phyloP scores from a whole-genome alignment of 2,888 invertebrate species.

The Melanostoma mellinum region DNA sequence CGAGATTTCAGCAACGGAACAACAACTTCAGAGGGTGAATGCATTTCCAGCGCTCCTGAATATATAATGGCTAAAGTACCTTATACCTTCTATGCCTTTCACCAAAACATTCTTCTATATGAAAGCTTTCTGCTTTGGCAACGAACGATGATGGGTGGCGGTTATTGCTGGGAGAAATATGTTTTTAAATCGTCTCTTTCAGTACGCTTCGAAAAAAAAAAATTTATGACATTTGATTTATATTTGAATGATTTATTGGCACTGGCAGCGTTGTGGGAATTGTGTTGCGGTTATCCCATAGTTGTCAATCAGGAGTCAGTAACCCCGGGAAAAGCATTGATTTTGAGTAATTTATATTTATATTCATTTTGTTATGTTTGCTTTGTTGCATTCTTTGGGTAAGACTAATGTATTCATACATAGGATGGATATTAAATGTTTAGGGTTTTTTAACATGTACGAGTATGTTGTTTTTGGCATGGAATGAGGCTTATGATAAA shows the following conservation, averaged over 20 bases:
- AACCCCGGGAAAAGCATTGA: constrained; percentile 24
- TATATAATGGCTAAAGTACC: constrained; percentile 38
- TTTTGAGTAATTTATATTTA: constrained; percentile 46
- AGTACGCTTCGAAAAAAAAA: neutral
- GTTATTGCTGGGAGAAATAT: neutral
- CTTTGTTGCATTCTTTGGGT: no score
- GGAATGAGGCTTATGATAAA: no score
- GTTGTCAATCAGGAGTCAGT: constrained; percentile 49
- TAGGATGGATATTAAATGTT: no score
- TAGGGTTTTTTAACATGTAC: no score
- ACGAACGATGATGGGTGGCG: neutral
- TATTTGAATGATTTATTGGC: constrained; percentile 59
- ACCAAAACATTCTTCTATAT: neutral
- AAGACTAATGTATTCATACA: no score
- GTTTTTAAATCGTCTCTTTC: neutral
- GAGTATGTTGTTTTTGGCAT: no score
- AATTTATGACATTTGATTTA: constrained; percentile 16
- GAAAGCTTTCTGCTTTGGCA: neutral
- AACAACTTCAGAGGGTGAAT: neutral
- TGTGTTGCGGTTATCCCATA: neutral
- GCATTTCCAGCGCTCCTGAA: constrained; percentile 33
- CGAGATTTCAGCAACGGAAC: neutral
- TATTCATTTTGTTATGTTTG: constrained; percentile 29
- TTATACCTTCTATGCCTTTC: constrained; percentile 22
- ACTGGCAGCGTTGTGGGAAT: neutral